Evolutionary conservation across 92 coral and sea anemone species (phyloP).

Genomic region (Desmophyllum pertusum): DNA sequence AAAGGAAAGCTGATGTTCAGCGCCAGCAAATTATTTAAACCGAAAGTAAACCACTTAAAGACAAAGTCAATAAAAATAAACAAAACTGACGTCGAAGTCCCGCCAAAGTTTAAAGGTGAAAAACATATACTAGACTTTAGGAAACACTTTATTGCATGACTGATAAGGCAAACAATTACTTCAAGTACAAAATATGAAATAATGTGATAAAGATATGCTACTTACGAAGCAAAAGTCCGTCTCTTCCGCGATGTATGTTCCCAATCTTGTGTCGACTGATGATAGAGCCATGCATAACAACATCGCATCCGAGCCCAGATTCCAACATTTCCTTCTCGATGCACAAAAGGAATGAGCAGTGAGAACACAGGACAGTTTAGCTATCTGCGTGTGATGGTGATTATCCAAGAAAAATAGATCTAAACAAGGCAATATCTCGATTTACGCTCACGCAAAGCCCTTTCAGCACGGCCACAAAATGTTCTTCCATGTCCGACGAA

Average conservation of each 20-base stretch:
- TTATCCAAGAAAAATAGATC: slow-evolving; percentile 90
- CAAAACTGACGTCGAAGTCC: slow-evolving; percentile 4
- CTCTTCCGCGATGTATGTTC: slow-evolving; percentile 87
- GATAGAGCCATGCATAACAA: slow-evolving; percentile 94
- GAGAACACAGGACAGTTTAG: slow-evolving; percentile 91
- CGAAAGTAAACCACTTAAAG: neutral
- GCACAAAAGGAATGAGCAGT: slow-evolving; percentile 85
- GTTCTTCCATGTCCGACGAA: slow-evolving; percentile 82
- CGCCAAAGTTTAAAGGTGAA: slow-evolving; percentile 24
- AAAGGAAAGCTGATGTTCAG: neutral
- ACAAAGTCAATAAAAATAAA: slow-evolving; percentile 14
- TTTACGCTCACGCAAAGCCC: slow-evolving; percentile 95
- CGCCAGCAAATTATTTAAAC: neutral
- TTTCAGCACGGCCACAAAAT: slow-evolving; percentile 89
- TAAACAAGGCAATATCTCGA: slow-evolving; percentile 85
- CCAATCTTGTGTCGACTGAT: slow-evolving; percentile 86
- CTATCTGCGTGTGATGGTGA: slow-evolving; percentile 72
- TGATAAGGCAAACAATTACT: neutral
- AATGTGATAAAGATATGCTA: neutral
- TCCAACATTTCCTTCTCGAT: slow-evolving; percentile 95
- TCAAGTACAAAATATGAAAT: neutral
- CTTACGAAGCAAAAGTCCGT: slow-evolving; percentile 99
- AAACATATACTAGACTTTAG: neutral
- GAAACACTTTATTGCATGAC: neutral
- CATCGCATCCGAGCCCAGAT: slow-evolving; percentile 95